Base-by-base conservation (phyloP, 2,888 invertebrate species). In the Galerucella nymphaeae region DNA sequence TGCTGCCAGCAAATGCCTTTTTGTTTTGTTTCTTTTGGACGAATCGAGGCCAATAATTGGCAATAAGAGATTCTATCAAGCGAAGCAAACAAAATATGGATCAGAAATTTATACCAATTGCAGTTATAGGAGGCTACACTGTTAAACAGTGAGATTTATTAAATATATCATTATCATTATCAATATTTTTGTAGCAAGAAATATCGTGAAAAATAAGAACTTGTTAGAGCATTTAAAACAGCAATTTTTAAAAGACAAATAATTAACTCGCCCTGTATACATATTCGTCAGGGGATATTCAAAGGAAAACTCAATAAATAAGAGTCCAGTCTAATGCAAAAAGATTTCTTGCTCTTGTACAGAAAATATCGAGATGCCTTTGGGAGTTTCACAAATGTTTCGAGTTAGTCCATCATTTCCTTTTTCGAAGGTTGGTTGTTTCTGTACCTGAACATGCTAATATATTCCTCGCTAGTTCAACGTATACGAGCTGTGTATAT, bases 371-470 rank as follows among this genome's bases (percentile, higher is more conserved):
- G 78, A 82, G 80, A 79, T 77, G 82, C 82, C 82, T 76, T 79
- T 82, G 84, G 83, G 83, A 83, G 83, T 83, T 78, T 76, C 80
- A 78, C 83, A 82, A 83, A 82, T 82, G 82, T 80, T 78, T 76
- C 73, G 10, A 50, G 63, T 73, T 73, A 45, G 62, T 73, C 20
- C 66, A 16, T 68, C 62, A 57, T 66, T 70, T 73, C 66, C 66
- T 70, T 63, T 72, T 16, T 45, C 30, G 16, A 55, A 53, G 41
- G 14, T 53, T 23, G 38, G 16, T 20, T 20, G 65, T 58, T 66
- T 57, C 45, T 57, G 69, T 66, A 70, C 53, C 57, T 57, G 64
- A 70, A 61, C 66, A 73, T 73, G 66, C 73, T 70, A 66, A 73
- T 66, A 70, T 63, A 58, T 73, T 66, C 63, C 59, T 65, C 13